These are phyloP conservation scores for Lithophane semibrunnea DNA, from an alignment of 2,888 invertebrate species.

Conservation along the genomic window DNA sequence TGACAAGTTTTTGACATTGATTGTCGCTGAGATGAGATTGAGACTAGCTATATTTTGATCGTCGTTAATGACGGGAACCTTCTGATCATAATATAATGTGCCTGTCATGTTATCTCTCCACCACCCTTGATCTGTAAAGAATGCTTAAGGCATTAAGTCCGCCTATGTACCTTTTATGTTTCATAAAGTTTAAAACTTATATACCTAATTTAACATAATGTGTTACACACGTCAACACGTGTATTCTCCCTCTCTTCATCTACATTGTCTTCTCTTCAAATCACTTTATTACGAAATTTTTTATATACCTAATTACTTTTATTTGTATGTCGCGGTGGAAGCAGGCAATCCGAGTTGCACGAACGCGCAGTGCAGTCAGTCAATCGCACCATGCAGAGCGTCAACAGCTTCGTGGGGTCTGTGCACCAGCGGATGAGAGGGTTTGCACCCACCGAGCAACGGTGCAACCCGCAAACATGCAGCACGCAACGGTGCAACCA, in stretches of 20 bases:
- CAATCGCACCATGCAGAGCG: conserved; percentile 76
- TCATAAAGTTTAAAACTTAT: neutral
- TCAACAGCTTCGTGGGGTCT: conserved; percentile 82
- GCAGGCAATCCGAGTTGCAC: conserved; percentile 85
- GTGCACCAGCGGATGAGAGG: conserved; percentile 82
- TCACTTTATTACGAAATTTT: neutral
- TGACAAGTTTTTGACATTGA: neutral
- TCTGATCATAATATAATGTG: neutral
- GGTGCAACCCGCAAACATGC: neutral
- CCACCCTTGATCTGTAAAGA: neutral
- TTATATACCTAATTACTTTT: conserved; percentile 40
- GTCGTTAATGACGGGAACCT: neutral
- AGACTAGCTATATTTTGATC: neutral
- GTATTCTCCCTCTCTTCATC: neutral
- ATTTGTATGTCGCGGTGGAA: conserved; percentile 62
- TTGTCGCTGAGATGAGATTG: neutral
- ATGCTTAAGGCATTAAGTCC: neutral
- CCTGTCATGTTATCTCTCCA: neutral
- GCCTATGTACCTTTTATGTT: neutral
- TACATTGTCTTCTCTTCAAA: neutral
- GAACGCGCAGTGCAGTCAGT: conserved; percentile 77
- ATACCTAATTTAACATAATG: neutral
- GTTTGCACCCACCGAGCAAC: conserved; percentile 61
- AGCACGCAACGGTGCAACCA: neutral
- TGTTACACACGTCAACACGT: no score